Conservation (phyloP, 1,140 invertebrate genomes). For the Pogonus chalceus region DNA sequence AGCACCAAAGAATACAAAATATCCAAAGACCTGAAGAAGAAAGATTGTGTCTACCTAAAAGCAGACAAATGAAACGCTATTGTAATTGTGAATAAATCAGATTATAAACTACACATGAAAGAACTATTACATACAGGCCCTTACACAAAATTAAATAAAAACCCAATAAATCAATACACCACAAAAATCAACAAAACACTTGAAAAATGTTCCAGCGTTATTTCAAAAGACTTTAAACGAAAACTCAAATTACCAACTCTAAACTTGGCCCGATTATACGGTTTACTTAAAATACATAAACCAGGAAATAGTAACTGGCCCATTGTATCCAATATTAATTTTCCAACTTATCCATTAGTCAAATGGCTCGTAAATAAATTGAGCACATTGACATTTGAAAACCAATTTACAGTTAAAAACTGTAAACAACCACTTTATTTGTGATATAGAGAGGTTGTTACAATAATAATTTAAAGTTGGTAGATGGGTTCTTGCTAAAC, state of each 20-base stretch:
- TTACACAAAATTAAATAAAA: not conserved
- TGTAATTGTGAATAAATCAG: not conserved
- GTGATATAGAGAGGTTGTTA: too few relatives aligned
- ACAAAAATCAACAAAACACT: not conserved
- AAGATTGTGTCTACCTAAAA: not conserved
- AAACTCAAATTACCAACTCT: not conserved
- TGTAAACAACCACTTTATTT: too few relatives aligned
- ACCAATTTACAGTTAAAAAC: too few relatives aligned
- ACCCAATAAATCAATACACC: not conserved
- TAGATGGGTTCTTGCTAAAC: too few relatives aligned
- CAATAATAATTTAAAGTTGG: too few relatives aligned
- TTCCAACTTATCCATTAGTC: not conserved
- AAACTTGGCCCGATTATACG: not conserved
- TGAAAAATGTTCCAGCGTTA: not conserved
- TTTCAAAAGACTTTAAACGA: not conserved
- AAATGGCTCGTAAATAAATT: not conserved
- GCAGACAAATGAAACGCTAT: not conserved
- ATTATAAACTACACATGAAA: not conserved
- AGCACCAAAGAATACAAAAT: not conserved
- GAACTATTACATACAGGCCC: not conserved
- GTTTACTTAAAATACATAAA: not conserved
- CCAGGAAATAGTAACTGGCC: not conserved
- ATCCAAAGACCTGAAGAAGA: not conserved
- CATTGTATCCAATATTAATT: not conserved
- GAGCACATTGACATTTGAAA: too few relatives aligned